Conservation (phyloP, 2,888 invertebrate genomes). For the Caenorhabditis sp. region DNA sequence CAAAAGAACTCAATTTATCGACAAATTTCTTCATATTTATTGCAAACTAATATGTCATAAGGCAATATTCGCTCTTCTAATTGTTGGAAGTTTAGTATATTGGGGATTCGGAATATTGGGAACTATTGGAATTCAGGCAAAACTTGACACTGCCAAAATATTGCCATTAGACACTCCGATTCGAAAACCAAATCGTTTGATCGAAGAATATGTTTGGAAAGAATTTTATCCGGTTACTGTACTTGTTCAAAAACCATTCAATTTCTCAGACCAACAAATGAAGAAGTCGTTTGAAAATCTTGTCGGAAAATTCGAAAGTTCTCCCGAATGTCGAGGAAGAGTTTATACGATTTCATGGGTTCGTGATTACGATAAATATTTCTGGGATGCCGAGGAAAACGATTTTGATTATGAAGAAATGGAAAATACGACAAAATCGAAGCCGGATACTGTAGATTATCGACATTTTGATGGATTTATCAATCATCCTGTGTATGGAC, state of each 20-base stretch:
- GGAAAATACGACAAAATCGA: background rate
- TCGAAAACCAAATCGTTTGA: slow-evolving; percentile 60
- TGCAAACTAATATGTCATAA: slow-evolving; percentile 29
- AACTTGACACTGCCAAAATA: slow-evolving; percentile 67
- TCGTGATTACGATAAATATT: slow-evolving; percentile 62
- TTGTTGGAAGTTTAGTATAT: slow-evolving; percentile 28
- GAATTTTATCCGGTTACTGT: slow-evolving; percentile 70
- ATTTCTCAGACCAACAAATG: slow-evolving; percentile 46
- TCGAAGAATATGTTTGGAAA: slow-evolving; percentile 64
- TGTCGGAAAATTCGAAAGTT: slow-evolving; percentile 61
- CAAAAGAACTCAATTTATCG: slow-evolving; percentile 12
- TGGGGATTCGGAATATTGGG: slow-evolving; percentile 57
- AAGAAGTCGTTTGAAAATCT: slow-evolving; percentile 47
- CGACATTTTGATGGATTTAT: slow-evolving; percentile 50
- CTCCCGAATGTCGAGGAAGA: slow-evolving; percentile 57
- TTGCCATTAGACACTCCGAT: slow-evolving; percentile 64
- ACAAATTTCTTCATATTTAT: slow-evolving; percentile 17
- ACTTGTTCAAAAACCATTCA: slow-evolving; percentile 62
- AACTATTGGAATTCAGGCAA: slow-evolving; percentile 54
- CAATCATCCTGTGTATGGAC: slow-evolving; percentile 55
- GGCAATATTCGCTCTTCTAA: slow-evolving; percentile 19
- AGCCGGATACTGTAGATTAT: background rate
- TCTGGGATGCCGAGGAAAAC: slow-evolving; percentile 46
- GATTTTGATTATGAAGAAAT: slow-evolving; percentile 54
- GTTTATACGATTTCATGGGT: slow-evolving; percentile 64